Conservation (phyloP, 2,113 vertebrate genomes). For the Recurvirostra avosetta region DNA sequence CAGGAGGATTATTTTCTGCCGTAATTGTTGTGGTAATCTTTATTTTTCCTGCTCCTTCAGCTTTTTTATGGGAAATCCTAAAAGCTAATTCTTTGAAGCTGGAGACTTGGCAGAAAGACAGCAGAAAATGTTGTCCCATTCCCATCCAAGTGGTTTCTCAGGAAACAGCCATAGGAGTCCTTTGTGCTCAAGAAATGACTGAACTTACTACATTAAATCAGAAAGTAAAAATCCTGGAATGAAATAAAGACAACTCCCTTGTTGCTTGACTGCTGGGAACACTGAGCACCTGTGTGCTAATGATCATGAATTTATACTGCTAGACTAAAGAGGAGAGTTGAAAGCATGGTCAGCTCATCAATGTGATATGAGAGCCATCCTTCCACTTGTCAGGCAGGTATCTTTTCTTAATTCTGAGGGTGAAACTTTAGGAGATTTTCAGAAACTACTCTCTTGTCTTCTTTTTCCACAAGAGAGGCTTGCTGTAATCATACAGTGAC, state of each 20-base stretch:
- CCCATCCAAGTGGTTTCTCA: slow-evolving; percentile 23
- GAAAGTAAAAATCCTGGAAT: not conserved
- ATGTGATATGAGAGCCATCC: not conserved
- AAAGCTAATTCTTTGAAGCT: slow-evolving; percentile 62
- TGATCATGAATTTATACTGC: not conserved
- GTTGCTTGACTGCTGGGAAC: not conserved
- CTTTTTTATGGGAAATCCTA: slow-evolving; percentile 62
- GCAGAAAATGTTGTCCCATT: slow-evolving; percentile 41
- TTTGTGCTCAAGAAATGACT: slow-evolving; percentile 36
- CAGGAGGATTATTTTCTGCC: not conserved
- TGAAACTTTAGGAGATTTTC: not conserved
- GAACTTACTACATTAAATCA: not conserved
- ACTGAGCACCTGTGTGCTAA: not conserved
- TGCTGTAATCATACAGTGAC: not conserved
- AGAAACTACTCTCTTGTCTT: not conserved
- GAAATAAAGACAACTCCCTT: not conserved
- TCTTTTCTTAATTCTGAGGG: not conserved
- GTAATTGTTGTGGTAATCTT: slow-evolving; percentile 17
- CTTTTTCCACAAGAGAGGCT: not conserved
- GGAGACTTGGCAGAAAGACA: slow-evolving; percentile 54
- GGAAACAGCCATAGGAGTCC: not conserved
- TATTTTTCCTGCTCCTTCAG: slow-evolving; percentile 43
- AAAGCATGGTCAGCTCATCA: not conserved
- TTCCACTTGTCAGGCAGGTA: not conserved
- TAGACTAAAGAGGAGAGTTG: not conserved